Conservation (phyloP, 2,888 invertebrate genomes). For the Sinopyrophorus schimmeli region DNA sequence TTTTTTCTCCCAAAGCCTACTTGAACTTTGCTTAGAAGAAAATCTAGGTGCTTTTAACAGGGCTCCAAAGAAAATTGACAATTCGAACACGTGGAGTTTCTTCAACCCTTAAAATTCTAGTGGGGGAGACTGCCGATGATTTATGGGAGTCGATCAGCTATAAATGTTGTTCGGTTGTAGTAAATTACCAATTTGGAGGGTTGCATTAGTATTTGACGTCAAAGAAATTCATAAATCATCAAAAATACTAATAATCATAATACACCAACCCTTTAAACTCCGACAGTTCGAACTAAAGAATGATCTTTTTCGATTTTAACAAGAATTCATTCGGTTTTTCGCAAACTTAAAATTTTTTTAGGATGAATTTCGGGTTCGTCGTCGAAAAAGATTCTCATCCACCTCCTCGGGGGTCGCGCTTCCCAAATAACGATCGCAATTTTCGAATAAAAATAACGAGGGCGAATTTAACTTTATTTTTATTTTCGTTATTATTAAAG, state of each 20-base stretch:
- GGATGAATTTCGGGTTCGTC: neutral
- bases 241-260: too few species aligned
- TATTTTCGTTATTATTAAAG: slow-evolving; percentile 27
- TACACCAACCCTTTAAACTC: slow-evolving; percentile 13
- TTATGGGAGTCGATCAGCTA: slow-evolving; percentile 22
- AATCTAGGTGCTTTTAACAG: too few species aligned
- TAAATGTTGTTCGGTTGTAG: slow-evolving; percentile 22
- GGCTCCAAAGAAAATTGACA: too few species aligned
- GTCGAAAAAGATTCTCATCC: too few species aligned
- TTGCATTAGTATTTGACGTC: slow-evolving; percentile 22
- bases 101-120: slow-evolving; percentile 9
- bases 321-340: too few species aligned
- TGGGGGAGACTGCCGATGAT: slow-evolving; percentile 15
- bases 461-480: too few species aligned
- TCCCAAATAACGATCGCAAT: slow-evolving; percentile 18
- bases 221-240: slow-evolving; percentile 26
- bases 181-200: slow-evolving; percentile 24
- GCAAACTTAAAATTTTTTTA: slow-evolving; percentile 5
- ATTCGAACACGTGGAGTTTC: slow-evolving; percentile 7
- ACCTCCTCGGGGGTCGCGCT: too few species aligned
- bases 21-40: too few species aligned
- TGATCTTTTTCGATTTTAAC: too few species aligned
- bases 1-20: too few species aligned
- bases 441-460: too few species aligned
- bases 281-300: too few species aligned